Conservation (phyloP, 2,888 invertebrate genomes). For the Zygaena filipendulae region DNA sequence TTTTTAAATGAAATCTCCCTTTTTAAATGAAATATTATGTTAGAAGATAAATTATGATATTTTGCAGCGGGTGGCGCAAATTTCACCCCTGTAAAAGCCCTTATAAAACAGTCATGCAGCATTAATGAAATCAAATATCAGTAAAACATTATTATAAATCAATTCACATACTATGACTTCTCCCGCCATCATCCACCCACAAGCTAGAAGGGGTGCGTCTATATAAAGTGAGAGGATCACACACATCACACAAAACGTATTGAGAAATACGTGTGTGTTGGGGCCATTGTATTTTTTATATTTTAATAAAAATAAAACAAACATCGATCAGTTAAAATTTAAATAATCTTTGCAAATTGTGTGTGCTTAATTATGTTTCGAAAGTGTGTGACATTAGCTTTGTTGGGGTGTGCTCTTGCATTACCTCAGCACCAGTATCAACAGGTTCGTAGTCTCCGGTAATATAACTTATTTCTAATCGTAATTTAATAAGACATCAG, state of each 20-base stretch:
- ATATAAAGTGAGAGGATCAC: constrained; percentile 55
- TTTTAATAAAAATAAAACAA: constrained; percentile 4
- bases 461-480: not conserved
- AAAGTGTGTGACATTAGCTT: constrained; percentile 44
- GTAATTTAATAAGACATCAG: constrained; percentile 4
- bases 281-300: constrained; percentile 25
- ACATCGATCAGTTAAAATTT: constrained; percentile 3
- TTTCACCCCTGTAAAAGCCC: too few species aligned
- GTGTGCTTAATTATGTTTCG: constrained; percentile 51
- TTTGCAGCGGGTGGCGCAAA: too few species aligned
- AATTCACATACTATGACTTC: too few species aligned
- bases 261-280: constrained; percentile 43
- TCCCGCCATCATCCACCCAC: constrained; percentile 33
- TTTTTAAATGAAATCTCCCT: too few species aligned
- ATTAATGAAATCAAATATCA: too few species aligned
- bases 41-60: too few species aligned
- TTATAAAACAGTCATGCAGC: too few species aligned
- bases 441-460: constrained; percentile 41
- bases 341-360: constrained; percentile 27
- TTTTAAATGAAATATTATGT: too few species aligned
- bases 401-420: constrained; percentile 45
- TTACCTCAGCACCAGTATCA: constrained; percentile 47
- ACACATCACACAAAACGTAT: constrained; percentile 46
- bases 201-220: constrained; percentile 52
- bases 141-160: too few species aligned